Evolutionary conservation across 1,140 invertebrate genomes (phyloP).

Genomic region (Papilio glaucus): DNA sequence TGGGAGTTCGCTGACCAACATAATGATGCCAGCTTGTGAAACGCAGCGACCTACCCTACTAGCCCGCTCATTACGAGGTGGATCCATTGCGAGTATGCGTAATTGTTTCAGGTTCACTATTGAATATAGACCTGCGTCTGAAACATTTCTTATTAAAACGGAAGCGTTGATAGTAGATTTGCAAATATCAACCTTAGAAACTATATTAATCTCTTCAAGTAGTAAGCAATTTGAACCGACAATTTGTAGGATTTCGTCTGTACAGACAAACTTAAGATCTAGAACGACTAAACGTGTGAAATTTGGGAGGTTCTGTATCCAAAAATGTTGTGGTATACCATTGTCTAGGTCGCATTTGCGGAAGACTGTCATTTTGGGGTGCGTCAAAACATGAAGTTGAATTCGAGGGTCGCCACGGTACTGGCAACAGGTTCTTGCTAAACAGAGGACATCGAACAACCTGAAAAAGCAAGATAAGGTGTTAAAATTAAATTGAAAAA

Average conservation of each 20-base stretch:
- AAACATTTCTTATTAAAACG: slow-evolving; percentile 77
- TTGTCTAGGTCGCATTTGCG: slow-evolving; percentile 77
- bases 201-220: slow-evolving; percentile 82
- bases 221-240: slow-evolving; percentile 74
- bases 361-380: slow-evolving; percentile 77
- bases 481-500: not conserved
- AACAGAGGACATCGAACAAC: slow-evolving; percentile 81
- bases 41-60: slow-evolving; percentile 74
- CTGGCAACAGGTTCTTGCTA: slow-evolving; percentile 68
- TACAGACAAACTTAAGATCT: slow-evolving; percentile 82
- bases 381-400: slow-evolving; percentile 72
- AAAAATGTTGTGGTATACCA: slow-evolving; percentile 73
- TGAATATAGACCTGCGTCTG: slow-evolving; percentile 70
- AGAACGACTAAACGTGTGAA: slow-evolving; percentile 75
- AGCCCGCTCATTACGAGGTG: slow-evolving; percentile 73
- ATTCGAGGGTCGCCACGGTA: slow-evolving; percentile 74
- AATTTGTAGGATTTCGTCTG: slow-evolving; percentile 83
- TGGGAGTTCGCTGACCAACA: slow-evolving; percentile 72
- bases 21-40: slow-evolving; percentile 75
- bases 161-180: slow-evolving; percentile 81
- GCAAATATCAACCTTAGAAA: slow-evolving; percentile 80
- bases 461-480: slow-evolving; percentile 62
- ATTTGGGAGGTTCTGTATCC: slow-evolving; percentile 70
- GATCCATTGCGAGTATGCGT: slow-evolving; percentile 75
- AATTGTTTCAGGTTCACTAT: slow-evolving; percentile 72